Evolutionary conservation across 2,797 vertebrate species (phyloP).

Genomic region (Lithobates sylvaticus): DNA sequence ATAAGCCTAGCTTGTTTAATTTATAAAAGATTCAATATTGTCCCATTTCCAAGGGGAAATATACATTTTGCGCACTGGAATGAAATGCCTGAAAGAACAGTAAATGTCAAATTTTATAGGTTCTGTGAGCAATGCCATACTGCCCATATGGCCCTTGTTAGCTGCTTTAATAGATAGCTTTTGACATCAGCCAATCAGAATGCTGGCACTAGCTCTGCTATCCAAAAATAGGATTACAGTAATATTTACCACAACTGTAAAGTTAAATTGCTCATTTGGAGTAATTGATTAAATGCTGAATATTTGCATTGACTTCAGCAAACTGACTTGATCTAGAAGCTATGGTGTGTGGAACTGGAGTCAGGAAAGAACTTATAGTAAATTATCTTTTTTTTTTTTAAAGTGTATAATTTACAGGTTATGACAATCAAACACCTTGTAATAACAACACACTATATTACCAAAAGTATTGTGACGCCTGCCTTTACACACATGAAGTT

Average conservation of each 20-base stretch:
- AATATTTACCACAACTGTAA: slow-evolving; percentile 36
- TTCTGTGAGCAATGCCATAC: slow-evolving; percentile 1
- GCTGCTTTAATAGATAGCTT: slow-evolving; percentile 33
- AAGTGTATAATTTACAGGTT: no score
- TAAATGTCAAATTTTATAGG: slow-evolving; percentile 15
- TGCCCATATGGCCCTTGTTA: slow-evolving; percentile 32
- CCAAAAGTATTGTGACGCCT: no score
- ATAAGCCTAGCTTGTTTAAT: not conserved
- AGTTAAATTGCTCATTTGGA: slow-evolving; percentile 1
- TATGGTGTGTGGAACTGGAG: not conserved
- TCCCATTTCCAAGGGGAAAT: not conserved
- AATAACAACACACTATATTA: no score
- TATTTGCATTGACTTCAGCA: no score
- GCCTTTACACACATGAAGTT: no score
- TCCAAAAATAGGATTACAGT: slow-evolving; percentile 25
- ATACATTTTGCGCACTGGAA: not conserved
- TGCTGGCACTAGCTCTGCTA: not conserved
- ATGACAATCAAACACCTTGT: no score
- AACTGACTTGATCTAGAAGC: no score
- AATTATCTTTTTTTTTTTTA: no score
- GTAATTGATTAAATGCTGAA: no score
- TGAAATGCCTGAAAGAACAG: not conserved
- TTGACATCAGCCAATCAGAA: slow-evolving; percentile 16
- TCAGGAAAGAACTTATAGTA: no score
- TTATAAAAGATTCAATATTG: not conserved